Evolutionary conservation across 53 echinoderm and acorn worm species (phyloP).

Genomic region (Actinopyga echinites): DNA sequence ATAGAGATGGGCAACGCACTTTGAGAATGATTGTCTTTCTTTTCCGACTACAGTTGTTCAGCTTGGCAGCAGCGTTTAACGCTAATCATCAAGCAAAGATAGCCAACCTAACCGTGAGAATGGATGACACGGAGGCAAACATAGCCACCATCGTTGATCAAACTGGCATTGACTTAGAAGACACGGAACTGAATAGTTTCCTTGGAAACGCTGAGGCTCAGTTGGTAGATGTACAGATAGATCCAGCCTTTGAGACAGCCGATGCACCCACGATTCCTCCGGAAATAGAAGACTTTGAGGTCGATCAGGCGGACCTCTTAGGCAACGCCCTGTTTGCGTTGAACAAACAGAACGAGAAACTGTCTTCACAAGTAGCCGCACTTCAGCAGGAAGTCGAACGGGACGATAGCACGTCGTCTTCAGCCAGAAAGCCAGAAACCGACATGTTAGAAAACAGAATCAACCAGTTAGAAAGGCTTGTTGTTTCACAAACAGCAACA

Average conservation of each 20-base stretch:
- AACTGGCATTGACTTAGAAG: background rate
- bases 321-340: background rate
- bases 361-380: slow-evolving; percentile 22
- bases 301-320: slow-evolving; percentile 1
- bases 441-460: background rate
- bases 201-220: slow-evolving; percentile 34
- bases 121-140: background rate
- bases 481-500: background rate
- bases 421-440: background rate
- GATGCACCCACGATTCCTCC: slow-evolving; percentile 18
- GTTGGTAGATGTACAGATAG: slow-evolving; percentile 5
- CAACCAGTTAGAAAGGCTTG: slow-evolving; percentile 10
- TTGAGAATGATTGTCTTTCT: too few relatives aligned
- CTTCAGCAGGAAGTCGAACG: background rate
- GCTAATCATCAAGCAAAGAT: too few relatives aligned
- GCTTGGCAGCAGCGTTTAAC: too few relatives aligned
- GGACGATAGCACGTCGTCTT: background rate
- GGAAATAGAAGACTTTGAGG: background rate
- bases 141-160: slow-evolving; percentile 25
- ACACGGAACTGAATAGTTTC: slow-evolving; percentile 29
- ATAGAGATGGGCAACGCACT: too few relatives aligned
- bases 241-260: background rate
- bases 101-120: background rate
- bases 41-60: too few relatives aligned
- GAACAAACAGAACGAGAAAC: background rate